Percentiles rank a stretch among this genome's conserved stretches.
phyloP scores from a whole-genome alignment of 2,113 vertebrate genomes.

The Cromileptes altivelis region DNA sequence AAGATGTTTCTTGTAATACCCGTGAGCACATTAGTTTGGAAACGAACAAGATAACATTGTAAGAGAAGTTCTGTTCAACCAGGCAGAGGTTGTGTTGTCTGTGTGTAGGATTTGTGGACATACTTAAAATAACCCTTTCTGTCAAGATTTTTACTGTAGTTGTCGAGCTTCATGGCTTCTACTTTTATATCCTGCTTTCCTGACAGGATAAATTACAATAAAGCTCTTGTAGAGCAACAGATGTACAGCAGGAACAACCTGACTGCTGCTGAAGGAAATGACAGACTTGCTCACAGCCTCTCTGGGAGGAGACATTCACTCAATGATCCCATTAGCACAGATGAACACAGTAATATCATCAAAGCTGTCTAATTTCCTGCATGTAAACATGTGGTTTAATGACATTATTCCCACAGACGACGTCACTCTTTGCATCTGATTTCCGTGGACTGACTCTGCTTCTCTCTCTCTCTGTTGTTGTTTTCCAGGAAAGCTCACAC shows the following conservation, averaged over 20 bases:
- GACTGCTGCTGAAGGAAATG: constrained; percentile 44
- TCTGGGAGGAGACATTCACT: constrained; percentile 34
- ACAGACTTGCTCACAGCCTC: constrained; percentile 23
- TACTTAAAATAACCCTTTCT: neutral
- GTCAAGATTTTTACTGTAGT: neutral
- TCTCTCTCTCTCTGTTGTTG: constrained; percentile 56
- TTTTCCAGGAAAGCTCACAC: constrained; percentile 93
- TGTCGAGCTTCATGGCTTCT: neutral
- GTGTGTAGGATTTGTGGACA: neutral
- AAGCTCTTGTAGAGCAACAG: neutral
- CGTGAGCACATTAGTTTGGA: neutral
- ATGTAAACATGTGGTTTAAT: constrained; percentile 20
- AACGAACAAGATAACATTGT: neutral
- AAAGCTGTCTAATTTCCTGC: constrained; percentile 21
- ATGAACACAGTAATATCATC: constrained; percentile 22
- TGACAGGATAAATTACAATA: neutral
- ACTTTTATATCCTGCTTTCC: neutral
- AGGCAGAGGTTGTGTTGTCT: neutral
- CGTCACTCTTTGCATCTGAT: neutral
- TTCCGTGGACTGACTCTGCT: constrained; percentile 7
- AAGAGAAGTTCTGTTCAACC: neutral
- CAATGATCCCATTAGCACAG: constrained; percentile 41
- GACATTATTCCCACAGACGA: constrained; percentile 28
- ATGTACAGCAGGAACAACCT: neutral
- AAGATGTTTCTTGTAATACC: neutral